Evolutionary conservation across 1,140 invertebrate genomes (phyloP), one percentile per base, ranked within the genome.

Genomic region (Lepidotrigona ventralis): DNA sequence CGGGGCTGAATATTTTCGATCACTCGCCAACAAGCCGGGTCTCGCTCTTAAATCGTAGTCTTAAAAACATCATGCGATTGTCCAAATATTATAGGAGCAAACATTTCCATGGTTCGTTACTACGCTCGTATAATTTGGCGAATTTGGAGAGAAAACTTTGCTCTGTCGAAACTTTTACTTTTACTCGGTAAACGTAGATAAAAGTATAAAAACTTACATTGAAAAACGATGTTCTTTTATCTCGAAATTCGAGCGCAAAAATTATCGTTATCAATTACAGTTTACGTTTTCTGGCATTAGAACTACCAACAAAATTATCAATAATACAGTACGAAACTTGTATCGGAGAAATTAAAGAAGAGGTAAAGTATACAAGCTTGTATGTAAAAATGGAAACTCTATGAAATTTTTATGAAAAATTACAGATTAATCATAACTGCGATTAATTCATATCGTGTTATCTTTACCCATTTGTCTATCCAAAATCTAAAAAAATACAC

Each of bases 21-120:
- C 39, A 54, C 46, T 46, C 58, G 74, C 54, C 26, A 70, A 54
- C 66, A 53, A 51, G 12, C 46, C 6, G 15, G 64, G 29, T 39
- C 54, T 58, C 23, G 17, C 66, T 70, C 39, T 39, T 53, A 53
- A 63, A 78, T 51, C 29, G 46, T 9, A 63, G 21, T 53, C 39
- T 83, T 82, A 70, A 78, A 60, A 82, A 53, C 19, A 39, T 46
- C 21, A n/a, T 39, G n/a, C 39, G 15, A 63, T 77, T 82, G 66
- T 70, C n/a, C 9, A 69, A 68, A 76, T 68, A 51, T 66, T 68
- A 46, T 68, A 23, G 1, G 14, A 51, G 26, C 26, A 58, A 68
- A 39, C 60, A 23, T 26, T 74, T 46, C 56, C 53, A 6, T 23
- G 46, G 19, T 12, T 81, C 23, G 23, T 66, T 66, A 33, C 9